A percentile compares a stretch with the other conserved stretches of the same genome.
Evolutionary conservation across 2,797 vertebrate species (phyloP).

Genomic region (Squalus acanthias): DNA sequence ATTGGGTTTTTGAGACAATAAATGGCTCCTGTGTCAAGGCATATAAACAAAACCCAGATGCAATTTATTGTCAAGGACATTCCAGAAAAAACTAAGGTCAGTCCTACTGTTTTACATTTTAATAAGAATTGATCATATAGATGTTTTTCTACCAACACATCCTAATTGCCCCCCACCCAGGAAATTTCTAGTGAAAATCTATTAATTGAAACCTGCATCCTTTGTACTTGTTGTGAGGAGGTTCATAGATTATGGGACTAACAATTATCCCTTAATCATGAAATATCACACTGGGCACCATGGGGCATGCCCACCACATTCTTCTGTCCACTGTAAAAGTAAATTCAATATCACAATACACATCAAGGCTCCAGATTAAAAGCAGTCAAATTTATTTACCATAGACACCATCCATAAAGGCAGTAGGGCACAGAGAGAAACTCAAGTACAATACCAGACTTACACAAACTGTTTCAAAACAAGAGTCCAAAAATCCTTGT

Average conservation of each 20-base stretch:
- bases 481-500: neutral
- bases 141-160: neutral
- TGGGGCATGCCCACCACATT: neutral
- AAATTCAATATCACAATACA: neutral
- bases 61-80: conserved; percentile 6
- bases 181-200: neutral
- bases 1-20: neutral
- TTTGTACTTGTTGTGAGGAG: neutral
- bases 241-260: neutral
- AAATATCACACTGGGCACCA: neutral
- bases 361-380: neutral
- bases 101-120: neutral
- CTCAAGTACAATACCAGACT: neutral
- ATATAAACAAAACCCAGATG: neutral
- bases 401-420: neutral
- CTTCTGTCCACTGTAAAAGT: neutral
- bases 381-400: neutral
- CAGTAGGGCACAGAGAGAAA: no score
- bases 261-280: neutral
- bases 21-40: neutral
- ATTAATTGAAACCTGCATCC: neutral
- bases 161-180: neutral
- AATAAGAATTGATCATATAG: neutral
- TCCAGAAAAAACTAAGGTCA: neutral
- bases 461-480: neutral